Percentiles rank a stretch among this genome's conserved stretches.
Conservation (phyloP, 2,888 invertebrate species). For the Amphipoea oculea region DNA sequence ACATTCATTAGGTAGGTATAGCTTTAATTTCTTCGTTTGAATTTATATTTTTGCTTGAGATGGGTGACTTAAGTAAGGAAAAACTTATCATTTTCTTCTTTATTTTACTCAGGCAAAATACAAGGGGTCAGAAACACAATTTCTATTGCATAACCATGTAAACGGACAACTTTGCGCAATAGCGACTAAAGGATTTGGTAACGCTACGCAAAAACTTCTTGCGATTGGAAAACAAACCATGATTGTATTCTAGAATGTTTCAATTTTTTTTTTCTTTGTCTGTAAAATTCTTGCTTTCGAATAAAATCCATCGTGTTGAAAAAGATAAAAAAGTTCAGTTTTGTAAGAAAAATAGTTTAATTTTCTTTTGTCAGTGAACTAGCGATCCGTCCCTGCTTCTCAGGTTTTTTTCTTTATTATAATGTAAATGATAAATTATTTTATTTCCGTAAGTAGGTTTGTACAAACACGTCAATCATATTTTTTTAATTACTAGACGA, state of each 20-base stretch:
- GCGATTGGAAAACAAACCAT: neutral
- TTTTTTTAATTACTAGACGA: no score
- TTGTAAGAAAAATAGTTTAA: neutral
- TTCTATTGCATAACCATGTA: constrained; percentile 1
- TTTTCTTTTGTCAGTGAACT: no score
- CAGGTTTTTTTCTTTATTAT: no score
- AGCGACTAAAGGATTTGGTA: constrained; percentile 5
- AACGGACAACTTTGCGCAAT: constrained; percentile 20
- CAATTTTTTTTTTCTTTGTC: neutral
- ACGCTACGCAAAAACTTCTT: constrained; percentile 9
- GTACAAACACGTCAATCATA: no score
- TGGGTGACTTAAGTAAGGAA: neutral
- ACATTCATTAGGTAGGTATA: neutral
- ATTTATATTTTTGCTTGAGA: neutral
- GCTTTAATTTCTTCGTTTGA: neutral
- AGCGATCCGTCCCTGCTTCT: no score
- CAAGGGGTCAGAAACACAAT: constrained; percentile 1
- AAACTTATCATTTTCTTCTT: neutral
- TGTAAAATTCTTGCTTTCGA: neutral
- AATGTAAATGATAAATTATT: no score
- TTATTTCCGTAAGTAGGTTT: no score
- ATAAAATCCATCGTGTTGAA: neutral
- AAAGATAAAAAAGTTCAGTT: no score
- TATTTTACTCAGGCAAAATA: neutral
- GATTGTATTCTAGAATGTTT: constrained; percentile 3